Conservation (phyloP, 2,113 vertebrate genomes). For the Camarhynchus parvulus region DNA sequence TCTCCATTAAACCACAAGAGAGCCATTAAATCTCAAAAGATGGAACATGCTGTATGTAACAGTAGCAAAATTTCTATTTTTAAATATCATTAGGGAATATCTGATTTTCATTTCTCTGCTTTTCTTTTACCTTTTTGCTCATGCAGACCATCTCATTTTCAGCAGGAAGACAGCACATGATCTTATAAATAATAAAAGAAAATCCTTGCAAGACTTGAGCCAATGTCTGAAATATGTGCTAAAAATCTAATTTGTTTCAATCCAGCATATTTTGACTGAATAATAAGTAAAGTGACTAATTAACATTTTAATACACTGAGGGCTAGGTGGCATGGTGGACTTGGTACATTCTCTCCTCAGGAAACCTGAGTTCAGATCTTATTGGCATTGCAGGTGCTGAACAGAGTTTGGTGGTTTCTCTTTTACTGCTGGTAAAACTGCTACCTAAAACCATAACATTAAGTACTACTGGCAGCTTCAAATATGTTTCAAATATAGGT, state of each 20-base stretch:
- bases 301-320: conserved; percentile 74
- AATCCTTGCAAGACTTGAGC: conserved; percentile 80
- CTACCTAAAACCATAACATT: neutral
- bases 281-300: conserved; percentile 81
- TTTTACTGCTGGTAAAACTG: neutral
- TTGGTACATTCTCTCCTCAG: conserved; percentile 46
- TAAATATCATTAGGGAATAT: conserved; percentile 91
- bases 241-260: conserved; percentile 83
- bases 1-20: conserved; percentile 95
- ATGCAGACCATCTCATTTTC: conserved; percentile 87
- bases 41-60: conserved; percentile 84
- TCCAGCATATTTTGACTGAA: conserved; percentile 80
- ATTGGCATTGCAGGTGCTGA: neutral
- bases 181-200: conserved; percentile 86
- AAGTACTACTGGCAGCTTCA: neutral
- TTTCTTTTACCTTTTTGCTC: conserved; percentile 87
- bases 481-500: neutral
- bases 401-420: neutral
- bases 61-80: conserved; percentile 92
- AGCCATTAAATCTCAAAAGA: conserved; percentile 98
- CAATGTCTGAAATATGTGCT: conserved; percentile 82
- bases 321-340: conserved; percentile 48
- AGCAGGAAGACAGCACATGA: conserved; percentile 78
- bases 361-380: conserved; percentile 45
- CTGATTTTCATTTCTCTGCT: conserved; percentile 86